Evolutionary conservation across 2,797 vertebrate genomes (phyloP).

Genomic region (Schizopygopsis pylzovi): DNA sequence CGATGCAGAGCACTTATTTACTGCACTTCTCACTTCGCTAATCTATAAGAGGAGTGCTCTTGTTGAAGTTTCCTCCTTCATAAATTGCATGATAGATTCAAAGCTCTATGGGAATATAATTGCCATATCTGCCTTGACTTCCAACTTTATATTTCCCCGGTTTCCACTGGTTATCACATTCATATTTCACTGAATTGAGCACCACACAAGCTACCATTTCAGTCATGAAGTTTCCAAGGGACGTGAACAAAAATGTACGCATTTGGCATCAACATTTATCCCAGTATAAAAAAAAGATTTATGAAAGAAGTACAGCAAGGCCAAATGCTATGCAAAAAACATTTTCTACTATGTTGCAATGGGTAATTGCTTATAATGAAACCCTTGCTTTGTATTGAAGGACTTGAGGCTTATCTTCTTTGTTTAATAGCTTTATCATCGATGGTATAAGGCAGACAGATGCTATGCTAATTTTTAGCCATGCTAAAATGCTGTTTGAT

Average conservation of each 20-base stretch:
- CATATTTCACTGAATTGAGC: constrained; percentile 59
- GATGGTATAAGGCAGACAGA: constrained; percentile 71
- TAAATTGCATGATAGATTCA: constrained; percentile 83
- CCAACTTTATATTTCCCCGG: constrained; percentile 78
- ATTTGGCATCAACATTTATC: constrained; percentile 76
- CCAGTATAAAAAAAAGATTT: constrained; percentile 55
- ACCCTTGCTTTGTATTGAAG: constrained; percentile 71
- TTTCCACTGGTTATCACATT: constrained; percentile 75
- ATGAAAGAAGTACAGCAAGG: constrained; percentile 68
- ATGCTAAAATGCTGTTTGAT: constrained; percentile 68
- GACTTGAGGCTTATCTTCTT: constrained; percentile 62
- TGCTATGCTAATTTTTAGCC: constrained; percentile 68
- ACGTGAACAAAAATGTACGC: constrained; percentile 57
- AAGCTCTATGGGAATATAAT: constrained; percentile 83
- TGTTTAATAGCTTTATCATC: constrained; percentile 65
- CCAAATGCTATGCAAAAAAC: constrained; percentile 83
- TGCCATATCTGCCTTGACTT: constrained; percentile 87
- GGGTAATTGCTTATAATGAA: constrained; percentile 66
- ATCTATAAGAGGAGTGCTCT: constrained; percentile 69
- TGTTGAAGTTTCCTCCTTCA: constrained; percentile 61
- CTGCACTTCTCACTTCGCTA: constrained; percentile 72
- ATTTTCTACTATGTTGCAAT: constrained; percentile 64
- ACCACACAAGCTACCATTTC: constrained; percentile 70
- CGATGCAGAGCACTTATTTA: constrained; percentile 74
- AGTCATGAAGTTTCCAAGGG: constrained; percentile 51